Evolutionary conservation across 2,797 vertebrate species (phyloP), one percentile per base, ranked within the genome.

Genomic region (Coccyzus lansbergi): DNA sequence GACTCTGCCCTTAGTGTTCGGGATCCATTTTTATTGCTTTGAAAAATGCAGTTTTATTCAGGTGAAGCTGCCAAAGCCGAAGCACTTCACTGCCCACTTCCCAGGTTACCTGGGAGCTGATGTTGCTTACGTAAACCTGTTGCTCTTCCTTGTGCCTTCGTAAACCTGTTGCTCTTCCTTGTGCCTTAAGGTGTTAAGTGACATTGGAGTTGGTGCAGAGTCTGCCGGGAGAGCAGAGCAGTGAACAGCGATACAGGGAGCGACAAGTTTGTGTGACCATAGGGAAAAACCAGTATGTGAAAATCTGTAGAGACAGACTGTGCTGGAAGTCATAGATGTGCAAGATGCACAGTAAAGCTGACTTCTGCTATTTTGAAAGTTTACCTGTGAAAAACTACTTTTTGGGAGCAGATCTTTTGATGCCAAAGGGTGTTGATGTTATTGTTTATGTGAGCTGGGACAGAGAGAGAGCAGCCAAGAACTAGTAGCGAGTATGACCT

Each of bases 51-150:
- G 9, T 49, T 67, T 74, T 72, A 68, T 72, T 34, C 29, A 40
- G 74, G 80, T 67, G 74, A 65, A 83, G 83, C 62, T 85, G 49
- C 53, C 74, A 82, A 75, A 62, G 52, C 38, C 46, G 36, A 89
- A 84, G 68, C 83, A 75, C 49, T 87, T 92, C 10, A 48, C 59
- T 86, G 63, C 71, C 65, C 4, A 1, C 48, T 84, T 83, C 79
- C 64, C 80, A 75, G 67, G 28, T 71, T 36, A 74, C 34, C 88
- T 94, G 94, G 88, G 76, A 76, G 63, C 28, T 79, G 80, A 58
- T 68, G 17, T 63, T 76, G 86, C 56, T 62, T 44, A 34, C 10
- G 4, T 51, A 38, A 19, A n/a, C 56, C 69, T 93, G 84, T 65
- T 91, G 34, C n/a, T 89, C 58, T 75, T n/a, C n/a, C n/a, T n/a